Evolutionary conservation across 1,140 invertebrate species (phyloP), one percentile per base, ranked within the genome.

Genomic region (Megalonaias nervosa): DNA sequence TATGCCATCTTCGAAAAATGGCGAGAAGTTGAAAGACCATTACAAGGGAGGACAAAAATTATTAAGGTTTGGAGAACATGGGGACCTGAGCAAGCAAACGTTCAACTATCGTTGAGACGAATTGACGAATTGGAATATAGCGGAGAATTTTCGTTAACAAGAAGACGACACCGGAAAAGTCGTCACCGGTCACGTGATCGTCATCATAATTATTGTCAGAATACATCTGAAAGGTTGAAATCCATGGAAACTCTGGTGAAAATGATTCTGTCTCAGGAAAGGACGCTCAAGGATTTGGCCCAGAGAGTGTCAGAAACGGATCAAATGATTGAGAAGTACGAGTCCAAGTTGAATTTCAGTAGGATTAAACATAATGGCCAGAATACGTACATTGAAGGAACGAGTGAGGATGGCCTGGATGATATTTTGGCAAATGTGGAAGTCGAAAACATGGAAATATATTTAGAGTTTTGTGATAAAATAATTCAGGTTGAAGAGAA

Each of bases 181-280:
- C 81, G 89, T 58, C 81, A 87, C 65, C 81, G 86, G 65, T 81
- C 85, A 65, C 83, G 81, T 77, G 83, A 74, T 72, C 23, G 60
- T 23, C 23, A 67, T 65, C 76, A 73, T 68, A 62, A 59, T 38
- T 69, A 75, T 62, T 73, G 76, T 26, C 75, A 80, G 48, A 80
- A 81, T 59, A 74, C 75, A 16, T 66, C 68, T n/a, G 74, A 81
- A 15, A 70, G 82, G 75, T 62, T 85, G 17, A 78, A 81, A 71
- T 77, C 82, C 17, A 80, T 94, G 69, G 94, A 95, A 75, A 92
- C 93, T 76, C 92, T 96, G 19, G 93, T 95, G 75, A 94, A 95
- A 81, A 92, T 95, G 77, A 95, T 96, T 77, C 91, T 95, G 74
- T 93, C 94, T n/a, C 95, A 96, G 91, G 95, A 95, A 83, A 93